Base-by-base conservation (phyloP, 2,113 vertebrate species). In the Crotalus helleri region DNA sequence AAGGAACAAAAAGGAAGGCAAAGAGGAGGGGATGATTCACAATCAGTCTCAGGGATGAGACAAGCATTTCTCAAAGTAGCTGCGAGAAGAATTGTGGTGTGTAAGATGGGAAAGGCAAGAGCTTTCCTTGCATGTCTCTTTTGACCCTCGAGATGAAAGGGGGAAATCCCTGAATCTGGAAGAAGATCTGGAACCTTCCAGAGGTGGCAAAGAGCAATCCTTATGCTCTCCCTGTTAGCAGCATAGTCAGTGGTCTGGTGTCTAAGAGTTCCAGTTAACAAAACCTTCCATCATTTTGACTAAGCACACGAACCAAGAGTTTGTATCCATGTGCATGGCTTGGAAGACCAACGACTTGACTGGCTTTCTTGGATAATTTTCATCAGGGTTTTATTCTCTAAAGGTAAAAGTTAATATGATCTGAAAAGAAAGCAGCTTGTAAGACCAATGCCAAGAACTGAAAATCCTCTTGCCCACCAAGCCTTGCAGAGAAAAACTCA, bases 331-430 rank as follows among this genome's bases (percentile, higher is more conserved):
- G 74, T 3, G 17, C 74, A 1, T 21, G 74, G 74, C 74, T 81
- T 44, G 74, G 33, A 33, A 81, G 74, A 44, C 33, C 33, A 81
- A 44, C 17, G 1, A 39, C 33, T 21, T 1, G 74, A 81, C 33
- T 10, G 74, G 74, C 74, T 81, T 44, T 81, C 74, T 81, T 81
- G 33, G 74, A 33, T 39, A 44, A 81, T 81, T 44, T 21, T 39
- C 33, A 81, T 17, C 74, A 23, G 3, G 3, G 74, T 3, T 44
- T 81, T 81, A 23, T 81, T 81, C 74, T 81, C 74, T 44, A 44
- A 81, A 49, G 26, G 54, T 94, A 91, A 93, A 91, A 95, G 91
- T 81, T 81, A 81, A 44, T 44, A 39, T 21, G 33, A 10, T 1
- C 33, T 39, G 33, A 44, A 81, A 81, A 44, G 74, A 23, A 44